Conservation (phyloP, 2,113 vertebrate genomes). For the Pyrgilauda ruficollis region DNA sequence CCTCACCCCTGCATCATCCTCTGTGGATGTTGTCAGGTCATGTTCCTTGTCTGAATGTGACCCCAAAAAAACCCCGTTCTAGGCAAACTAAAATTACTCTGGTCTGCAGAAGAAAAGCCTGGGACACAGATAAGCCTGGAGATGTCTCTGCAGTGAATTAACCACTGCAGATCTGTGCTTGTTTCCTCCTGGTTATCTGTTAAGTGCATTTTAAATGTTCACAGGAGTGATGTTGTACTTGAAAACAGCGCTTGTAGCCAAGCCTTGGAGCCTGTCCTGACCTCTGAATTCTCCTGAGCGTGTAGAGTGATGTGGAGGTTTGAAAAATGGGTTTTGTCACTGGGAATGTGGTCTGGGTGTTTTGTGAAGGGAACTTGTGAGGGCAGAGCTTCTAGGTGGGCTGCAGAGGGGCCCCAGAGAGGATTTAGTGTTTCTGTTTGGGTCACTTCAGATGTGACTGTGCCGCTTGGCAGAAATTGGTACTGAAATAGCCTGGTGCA, state of each 20-base stretch:
- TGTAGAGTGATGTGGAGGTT: neutral
- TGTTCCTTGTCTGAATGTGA: neutral
- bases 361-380: neutral
- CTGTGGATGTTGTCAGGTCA: accelerated
- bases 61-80: neutral
- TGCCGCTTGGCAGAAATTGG: neutral
- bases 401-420: neutral
- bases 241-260: neutral
- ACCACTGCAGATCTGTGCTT: neutral
- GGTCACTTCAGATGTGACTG: neutral
- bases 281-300: neutral
- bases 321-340: neutral
- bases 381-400: neutral
- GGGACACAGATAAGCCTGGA: neutral
- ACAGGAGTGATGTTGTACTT: neutral
- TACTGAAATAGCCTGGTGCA: neutral
- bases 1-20: neutral
- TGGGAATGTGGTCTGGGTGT: neutral
- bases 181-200: neutral
- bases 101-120: neutral
- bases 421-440: neutral
- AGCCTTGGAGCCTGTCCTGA: neutral
- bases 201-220: neutral
- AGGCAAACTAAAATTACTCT: neutral
- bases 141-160: neutral